phyloP scores from a whole-genome alignment of 2,113 vertebrate species.

The Chamaea fasciata region DNA sequence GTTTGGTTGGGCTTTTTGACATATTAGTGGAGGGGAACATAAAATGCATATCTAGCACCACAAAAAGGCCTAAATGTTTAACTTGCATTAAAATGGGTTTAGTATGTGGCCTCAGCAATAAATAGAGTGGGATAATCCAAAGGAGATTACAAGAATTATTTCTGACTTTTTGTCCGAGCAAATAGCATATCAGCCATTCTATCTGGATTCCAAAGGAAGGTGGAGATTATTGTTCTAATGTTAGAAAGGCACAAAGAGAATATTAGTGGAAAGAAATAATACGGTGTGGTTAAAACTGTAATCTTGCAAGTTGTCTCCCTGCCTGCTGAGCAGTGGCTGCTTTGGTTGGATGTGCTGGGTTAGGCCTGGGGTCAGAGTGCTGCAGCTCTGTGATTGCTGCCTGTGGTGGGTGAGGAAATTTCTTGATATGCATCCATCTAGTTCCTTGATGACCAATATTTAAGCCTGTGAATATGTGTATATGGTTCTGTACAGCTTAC shows the following conservation, averaged over 20 bases:
- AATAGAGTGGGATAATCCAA: neutral
- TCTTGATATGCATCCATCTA: neutral
- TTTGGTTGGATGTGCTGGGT: neutral
- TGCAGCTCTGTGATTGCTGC: neutral
- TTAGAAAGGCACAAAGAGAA: neutral
- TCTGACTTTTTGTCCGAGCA: neutral
- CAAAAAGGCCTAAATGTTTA: neutral
- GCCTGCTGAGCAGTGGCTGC: neutral
- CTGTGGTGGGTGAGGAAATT: neutral
- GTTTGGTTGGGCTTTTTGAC: neutral
- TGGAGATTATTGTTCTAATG: neutral
- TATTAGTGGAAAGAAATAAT: neutral
- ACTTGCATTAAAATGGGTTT: neutral
- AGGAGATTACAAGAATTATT: neutral
- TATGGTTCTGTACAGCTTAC: neutral
- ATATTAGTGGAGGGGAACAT: neutral
- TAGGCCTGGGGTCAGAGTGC: rapidly evolving
- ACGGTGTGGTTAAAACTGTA: neutral
- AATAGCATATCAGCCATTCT: neutral
- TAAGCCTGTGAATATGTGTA: neutral
- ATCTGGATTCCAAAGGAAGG: neutral
- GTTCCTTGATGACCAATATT: neutral
- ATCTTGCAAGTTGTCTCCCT: neutral
- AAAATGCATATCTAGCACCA: neutral
- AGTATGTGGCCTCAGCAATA: neutral